A percentile compares a stretch with the other conserved stretches of the same genome.
These are phyloP conservation scores for Paraescarpia echinospica DNA, from an alignment of 1,140 invertebrate genomes.

Conservation along the genomic window DNA sequence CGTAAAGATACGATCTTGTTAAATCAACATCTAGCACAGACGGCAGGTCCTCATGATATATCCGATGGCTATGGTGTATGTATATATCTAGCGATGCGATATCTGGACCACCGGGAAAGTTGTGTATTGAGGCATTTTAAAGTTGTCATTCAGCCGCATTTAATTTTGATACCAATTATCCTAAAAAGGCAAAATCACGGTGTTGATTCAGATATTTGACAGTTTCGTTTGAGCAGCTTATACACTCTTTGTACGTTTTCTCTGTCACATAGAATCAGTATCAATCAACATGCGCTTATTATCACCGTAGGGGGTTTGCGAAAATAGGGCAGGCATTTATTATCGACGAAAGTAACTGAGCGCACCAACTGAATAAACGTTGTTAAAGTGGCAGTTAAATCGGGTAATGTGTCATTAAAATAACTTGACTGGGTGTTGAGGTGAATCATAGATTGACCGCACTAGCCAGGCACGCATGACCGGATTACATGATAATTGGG, in stretches of 20 bases:
- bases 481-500: background rate
- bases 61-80: background rate
- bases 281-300: background rate
- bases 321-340: background rate
- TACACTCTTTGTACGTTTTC: background rate
- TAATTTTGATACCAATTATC: background rate
- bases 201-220: background rate
- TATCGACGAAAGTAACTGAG: background rate
- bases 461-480: background rate
- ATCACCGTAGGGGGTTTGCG: background rate
- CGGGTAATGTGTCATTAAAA: background rate
- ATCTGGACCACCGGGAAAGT: background rate
- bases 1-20: constrained; percentile 25
- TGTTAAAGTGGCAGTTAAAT: background rate
- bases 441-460: background rate
- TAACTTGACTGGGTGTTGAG: background rate
- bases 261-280: background rate
- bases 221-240: background rate
- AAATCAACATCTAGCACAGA: constrained; percentile 6
- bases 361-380: background rate
- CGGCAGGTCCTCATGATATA: background rate
- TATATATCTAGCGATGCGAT: background rate
- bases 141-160: background rate
- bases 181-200: background rate
- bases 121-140: background rate